These are phyloP conservation scores for Centropristis striata DNA, from an alignment of 2,113 vertebrate genomes.

Conservation along the genomic window DNA sequence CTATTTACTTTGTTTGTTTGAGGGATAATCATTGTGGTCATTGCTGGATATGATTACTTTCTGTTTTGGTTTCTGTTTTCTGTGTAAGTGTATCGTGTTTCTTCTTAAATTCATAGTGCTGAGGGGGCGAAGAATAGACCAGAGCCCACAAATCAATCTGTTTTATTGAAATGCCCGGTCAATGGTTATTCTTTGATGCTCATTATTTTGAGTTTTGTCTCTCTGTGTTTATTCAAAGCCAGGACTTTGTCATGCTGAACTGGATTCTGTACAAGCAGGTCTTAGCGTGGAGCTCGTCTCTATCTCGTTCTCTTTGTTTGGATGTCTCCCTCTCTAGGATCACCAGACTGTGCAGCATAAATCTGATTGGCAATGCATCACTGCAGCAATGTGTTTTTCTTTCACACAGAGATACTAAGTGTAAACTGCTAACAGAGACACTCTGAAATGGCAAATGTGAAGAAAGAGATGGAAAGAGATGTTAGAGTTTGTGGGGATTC, in stretches of 20 bases:
- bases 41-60: constrained; percentile 13
- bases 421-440: constrained; percentile 59
- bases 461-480: constrained; percentile 34
- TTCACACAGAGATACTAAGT: constrained; percentile 56
- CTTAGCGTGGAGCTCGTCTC: constrained; percentile 37
- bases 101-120: constrained; percentile 13
- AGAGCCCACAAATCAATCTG: constrained; percentile 36
- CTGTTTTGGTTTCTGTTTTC: constrained; percentile 29
- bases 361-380: constrained; percentile 74
- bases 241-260: constrained; percentile 52
- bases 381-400: constrained; percentile 65
- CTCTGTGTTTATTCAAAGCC: constrained; percentile 55
- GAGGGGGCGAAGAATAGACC: constrained; percentile 2
- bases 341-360: constrained; percentile 71
- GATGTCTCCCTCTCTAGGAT: constrained; percentile 58
- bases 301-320: constrained; percentile 54
- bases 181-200: constrained; percentile 43
- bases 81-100: constrained; percentile 18
- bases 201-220: constrained; percentile 52
- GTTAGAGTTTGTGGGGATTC: constrained; percentile 16
- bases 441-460: constrained; percentile 49
- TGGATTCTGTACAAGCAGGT: constrained; percentile 49
- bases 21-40: background rate
- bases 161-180: constrained; percentile 30
- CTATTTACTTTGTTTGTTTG: constrained; percentile 5